Evolutionary conservation across 2,113 vertebrate genomes (phyloP), one percentile per base, ranked within the genome.

Genomic region (Neogobius melanostomus): DNA sequence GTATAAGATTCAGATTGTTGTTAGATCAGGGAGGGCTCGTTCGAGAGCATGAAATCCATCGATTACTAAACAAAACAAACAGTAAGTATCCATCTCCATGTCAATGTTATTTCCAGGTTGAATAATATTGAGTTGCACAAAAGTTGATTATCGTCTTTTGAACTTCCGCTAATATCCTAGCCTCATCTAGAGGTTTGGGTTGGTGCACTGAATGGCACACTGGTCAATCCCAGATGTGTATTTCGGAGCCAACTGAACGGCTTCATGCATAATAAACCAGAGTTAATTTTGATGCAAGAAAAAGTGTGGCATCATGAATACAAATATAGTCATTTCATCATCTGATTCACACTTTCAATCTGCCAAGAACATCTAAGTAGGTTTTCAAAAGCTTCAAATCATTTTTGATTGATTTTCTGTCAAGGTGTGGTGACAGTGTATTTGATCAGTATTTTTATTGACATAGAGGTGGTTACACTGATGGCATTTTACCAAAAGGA

Each of bases 401-500:
- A 46, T n/a, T 9, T 6, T 17, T 6, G 6, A 6, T 17, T 11
- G 8, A 11, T 21, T 21, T 11, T 15, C 17, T 51, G 11, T 51
- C 49, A 11, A 14, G 49, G 15, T 14, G 15, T 15, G 12, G 11
- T 11, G 49, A 44, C 12, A 59, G 11, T 44, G 57, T 36, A 15
- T 61, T 61, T 61, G 36, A 12, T 8, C 11, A 1, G 11, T 66
- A 21, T 49, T 47, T 49, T 46, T 59, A 59, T 9, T 7, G 15
- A 48, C 21, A 21, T 47, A 53, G 15, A 53, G 42, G 59, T 49
- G 17, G 57, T 57, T 52, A 48, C 43, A 48, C 44, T 5, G 43
- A 53, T 72, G 50, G 7, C 8, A 62, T 59, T 51, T 50, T 70
- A 11, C 56, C 42, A 50, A 49, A 59, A 63, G 65, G 74, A 64